These are phyloP conservation scores for Hetaerina titia DNA, from an alignment of 2,888 invertebrate species.

Conservation along the genomic window DNA sequence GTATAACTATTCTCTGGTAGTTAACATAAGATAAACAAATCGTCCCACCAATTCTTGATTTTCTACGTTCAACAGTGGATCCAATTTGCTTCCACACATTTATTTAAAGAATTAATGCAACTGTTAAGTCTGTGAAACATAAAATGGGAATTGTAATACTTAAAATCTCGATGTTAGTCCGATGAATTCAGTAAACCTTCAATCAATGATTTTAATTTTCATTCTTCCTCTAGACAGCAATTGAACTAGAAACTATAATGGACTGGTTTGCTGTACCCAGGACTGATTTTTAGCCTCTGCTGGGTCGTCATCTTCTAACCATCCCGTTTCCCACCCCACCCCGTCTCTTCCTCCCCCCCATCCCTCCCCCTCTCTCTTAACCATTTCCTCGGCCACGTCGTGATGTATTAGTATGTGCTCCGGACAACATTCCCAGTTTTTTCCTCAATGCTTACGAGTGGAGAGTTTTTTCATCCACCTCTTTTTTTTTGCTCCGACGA, in stretches of 20 bases:
- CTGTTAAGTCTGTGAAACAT: no score
- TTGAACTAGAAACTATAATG: neutral
- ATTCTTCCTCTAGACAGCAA: neutral
- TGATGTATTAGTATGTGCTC: constrained; percentile 2
- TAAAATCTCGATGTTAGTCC: no score
- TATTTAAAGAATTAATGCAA: no score
- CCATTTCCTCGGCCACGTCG: constrained; percentile 36
- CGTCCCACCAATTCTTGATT: no score
- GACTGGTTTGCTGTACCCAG: neutral
- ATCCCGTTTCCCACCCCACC: neutral
- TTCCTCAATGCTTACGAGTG: constrained; percentile 12
- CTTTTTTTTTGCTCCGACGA: constrained; percentile 6
- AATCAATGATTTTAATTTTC: no score
- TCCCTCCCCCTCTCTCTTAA: neutral
- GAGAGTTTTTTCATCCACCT: constrained; percentile 21
- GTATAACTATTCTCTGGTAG: no score
- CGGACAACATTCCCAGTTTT: constrained; percentile 29
- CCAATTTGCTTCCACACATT: no score
- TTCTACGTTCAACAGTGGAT: no score
- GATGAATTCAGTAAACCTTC: no score
- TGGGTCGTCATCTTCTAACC: neutral
- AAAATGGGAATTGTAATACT: no score
- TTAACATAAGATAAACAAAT: no score
- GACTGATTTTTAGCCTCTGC: neutral
- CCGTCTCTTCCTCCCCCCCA: neutral